These are phyloP conservation scores for Penaeus chinensis DNA, from an alignment of 1,140 invertebrate genomes.

Conservation along the genomic window DNA sequence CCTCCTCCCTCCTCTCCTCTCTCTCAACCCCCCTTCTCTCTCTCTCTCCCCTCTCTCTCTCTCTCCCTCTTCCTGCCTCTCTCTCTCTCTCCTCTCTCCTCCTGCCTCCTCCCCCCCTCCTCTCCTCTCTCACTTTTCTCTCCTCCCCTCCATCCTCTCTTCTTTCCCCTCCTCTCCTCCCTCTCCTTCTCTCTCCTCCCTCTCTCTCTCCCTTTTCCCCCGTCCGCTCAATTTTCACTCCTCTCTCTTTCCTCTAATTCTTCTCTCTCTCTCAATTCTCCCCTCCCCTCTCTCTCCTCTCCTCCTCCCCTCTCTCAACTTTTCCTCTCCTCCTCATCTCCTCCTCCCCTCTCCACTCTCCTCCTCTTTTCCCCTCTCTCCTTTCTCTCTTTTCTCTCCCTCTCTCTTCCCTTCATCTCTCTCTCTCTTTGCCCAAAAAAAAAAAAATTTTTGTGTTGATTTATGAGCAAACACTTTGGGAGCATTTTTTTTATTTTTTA, in stretches of 20 bases:
- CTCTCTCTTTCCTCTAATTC: neutral
- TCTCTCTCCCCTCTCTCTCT: neutral
- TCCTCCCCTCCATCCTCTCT: too few relatives aligned
- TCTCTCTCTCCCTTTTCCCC: slow-evolving; percentile 17
- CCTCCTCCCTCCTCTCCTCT: neutral
- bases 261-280: neutral
- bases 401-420: too few relatives aligned
- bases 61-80: too few relatives aligned
- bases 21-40: neutral
- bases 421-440: too few relatives aligned
- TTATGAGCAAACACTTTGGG: too few relatives aligned
- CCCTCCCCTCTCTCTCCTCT: neutral
- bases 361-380: neutral
- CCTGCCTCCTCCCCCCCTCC: neutral
- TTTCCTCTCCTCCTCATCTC: neutral
- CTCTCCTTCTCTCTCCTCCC: neutral
- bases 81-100: neutral
- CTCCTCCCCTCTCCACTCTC: neutral
- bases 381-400: too few relatives aligned
- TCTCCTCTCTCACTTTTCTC: neutral
- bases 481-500: too few relatives aligned
- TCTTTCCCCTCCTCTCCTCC: neutral
- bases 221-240: neutral
- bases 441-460: too few relatives aligned
- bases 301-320: slow-evolving; percentile 1